phyloP scores from a whole-genome alignment of 2,888 invertebrate genomes.

The Schrankia costaestrigalis region DNA sequence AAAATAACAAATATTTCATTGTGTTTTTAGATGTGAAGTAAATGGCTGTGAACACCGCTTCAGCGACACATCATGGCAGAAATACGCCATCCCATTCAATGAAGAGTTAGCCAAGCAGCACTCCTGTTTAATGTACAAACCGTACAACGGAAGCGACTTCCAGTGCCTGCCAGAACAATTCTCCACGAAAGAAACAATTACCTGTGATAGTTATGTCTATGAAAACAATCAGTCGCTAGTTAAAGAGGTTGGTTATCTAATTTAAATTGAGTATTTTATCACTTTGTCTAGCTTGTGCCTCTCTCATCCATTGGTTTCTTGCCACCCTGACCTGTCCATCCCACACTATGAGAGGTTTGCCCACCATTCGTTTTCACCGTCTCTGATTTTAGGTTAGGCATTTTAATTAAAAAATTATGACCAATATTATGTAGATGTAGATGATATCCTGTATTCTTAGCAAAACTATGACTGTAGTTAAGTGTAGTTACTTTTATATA shows the following conservation, averaged over 20 bases:
- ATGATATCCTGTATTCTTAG: too few species aligned
- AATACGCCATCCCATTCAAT: conserved; percentile 59
- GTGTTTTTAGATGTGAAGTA: conserved; percentile 56
- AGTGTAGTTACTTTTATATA: too few species aligned
- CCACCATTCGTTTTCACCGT: too few species aligned
- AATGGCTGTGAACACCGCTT: conserved; percentile 63
- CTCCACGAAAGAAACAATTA: conserved; percentile 51
- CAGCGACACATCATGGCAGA: conserved; percentile 69
- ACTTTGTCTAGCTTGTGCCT: too few species aligned
- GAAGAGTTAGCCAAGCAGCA: conserved; percentile 35
- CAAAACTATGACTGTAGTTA: too few species aligned
- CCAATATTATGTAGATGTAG: too few species aligned
- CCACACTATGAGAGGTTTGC: too few species aligned
- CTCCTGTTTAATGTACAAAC: conserved; percentile 49
- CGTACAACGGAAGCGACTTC: conserved; percentile 34
- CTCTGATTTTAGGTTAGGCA: too few species aligned
- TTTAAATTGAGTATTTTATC: neutral
- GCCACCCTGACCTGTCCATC: too few species aligned
- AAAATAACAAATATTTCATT: conserved; percentile 65
- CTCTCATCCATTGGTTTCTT: too few species aligned
- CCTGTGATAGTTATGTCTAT: conserved; percentile 58
- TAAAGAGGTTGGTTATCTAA: conserved; percentile 51
- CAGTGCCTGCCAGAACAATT: conserved; percentile 53
- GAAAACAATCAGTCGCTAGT: conserved; percentile 61
- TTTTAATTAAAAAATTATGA: too few species aligned